Percentiles rank a stretch among this genome's conserved stretches.
Evolutionary conservation across 1,140 invertebrate genomes (phyloP).

Genomic region (Lepidotrigona ventralis): DNA sequence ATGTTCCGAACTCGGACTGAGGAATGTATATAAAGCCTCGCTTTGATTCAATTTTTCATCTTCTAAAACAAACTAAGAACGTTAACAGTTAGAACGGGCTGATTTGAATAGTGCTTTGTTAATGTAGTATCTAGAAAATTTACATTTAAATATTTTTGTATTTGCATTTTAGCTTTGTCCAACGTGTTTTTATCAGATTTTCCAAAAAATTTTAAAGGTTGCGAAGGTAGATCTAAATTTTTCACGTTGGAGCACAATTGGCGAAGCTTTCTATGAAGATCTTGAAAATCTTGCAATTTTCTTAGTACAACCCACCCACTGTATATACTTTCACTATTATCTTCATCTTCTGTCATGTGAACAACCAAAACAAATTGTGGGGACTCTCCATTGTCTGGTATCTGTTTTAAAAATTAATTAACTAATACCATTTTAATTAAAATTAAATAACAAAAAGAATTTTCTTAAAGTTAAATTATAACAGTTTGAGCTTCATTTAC

Average conservation of each 20-base stretch:
- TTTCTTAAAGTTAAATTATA: conserved; percentile 11
- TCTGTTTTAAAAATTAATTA: conserved; percentile 73
- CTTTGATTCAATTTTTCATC: conserved; percentile 93
- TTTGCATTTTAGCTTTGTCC: conserved; percentile 90
- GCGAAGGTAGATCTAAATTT: conserved; percentile 89
- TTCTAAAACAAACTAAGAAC: conserved; percentile 88
- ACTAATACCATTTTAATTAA: not conserved
- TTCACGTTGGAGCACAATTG: conserved; percentile 90
- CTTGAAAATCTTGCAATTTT: conserved; percentile 91
- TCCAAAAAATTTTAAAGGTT: conserved; percentile 89
- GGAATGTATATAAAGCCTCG: conserved; percentile 93
- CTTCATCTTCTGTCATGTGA: conserved; percentile 85
- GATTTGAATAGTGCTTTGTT: not conserved
- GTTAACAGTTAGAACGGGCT: conserved; percentile 26
- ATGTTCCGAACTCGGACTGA: conserved; percentile 93
- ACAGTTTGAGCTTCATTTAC: conserved; percentile 74
- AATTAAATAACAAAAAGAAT: not conserved
- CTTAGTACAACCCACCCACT: conserved; percentile 92
- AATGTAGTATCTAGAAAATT: conserved; percentile 57
- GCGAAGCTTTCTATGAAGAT: conserved; percentile 90
- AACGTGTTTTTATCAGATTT: conserved; percentile 89
- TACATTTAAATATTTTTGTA: conserved; percentile 93
- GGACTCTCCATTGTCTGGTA: conserved; percentile 88
- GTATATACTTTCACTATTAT: conserved; percentile 83
- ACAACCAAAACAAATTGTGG: conserved; percentile 91